Base-by-base conservation (phyloP, 2,113 vertebrate genomes). In the Nycticebus coucang region DNA sequence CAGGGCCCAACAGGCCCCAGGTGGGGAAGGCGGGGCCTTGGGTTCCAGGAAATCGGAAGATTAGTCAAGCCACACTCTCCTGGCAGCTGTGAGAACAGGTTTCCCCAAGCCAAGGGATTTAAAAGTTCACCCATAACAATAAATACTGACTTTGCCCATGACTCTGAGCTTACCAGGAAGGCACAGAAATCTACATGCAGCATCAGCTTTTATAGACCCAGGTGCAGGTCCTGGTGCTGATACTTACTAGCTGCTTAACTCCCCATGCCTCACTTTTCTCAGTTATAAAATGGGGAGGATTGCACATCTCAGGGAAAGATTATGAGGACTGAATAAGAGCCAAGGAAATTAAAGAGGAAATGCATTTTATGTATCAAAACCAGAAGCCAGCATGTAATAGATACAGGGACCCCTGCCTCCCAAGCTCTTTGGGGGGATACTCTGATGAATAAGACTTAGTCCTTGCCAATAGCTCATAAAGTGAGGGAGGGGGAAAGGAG, bases 81-180 rank as follows among this genome's bases (percentile, higher is more conserved):
- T 96, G 96, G 93, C 95, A 95, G 95, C 95, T 91, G 80, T 37
- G 89, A 97, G 93, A 95, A 93, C 80, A 97, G 93, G 95, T 96
- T 97, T 80, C 95, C 84, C 83, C 80, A 94, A 81, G 83, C 84
- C 86, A 72, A 92, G 92, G 69, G 75, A 94, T 71, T 72, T 93
- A 95, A 59, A 72, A 72, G 91, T 75, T 89, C 87, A 64, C 71
- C 91, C 91, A 35, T 75, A 95, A 86, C 66, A 94, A 72, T 66
- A 92, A 96, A 92, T 72, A 87, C 77, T 93, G 91, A 74, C 85
- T 87, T 64, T 93, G 77, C 41, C 55, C 28, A 12, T 45, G 75
- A 72, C 62, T 86, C 37, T 35, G 24, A 33, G 86, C 55, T 93
- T 22, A 28, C 81, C 57, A 28, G 18, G 53, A 81, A 57, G 62